Conservation (phyloP, 2,797 vertebrate genomes). For the Bufotes viridis region DNA sequence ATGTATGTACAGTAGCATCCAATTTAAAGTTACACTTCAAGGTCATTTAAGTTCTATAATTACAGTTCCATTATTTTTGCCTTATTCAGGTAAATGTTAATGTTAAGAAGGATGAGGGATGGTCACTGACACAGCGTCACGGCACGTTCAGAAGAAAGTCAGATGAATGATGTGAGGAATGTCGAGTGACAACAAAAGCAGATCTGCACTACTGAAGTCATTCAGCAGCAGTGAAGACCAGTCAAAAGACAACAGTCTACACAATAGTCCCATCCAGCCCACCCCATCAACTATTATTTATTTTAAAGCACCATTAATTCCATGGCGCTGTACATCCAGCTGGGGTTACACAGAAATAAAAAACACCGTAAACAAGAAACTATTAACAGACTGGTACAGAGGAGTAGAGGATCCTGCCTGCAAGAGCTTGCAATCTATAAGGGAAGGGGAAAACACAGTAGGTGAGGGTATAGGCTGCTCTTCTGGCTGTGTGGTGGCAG, state of each 20-base stretch:
- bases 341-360: no score
- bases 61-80: neutral
- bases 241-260: constrained; percentile 42
- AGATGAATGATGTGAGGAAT: neutral
- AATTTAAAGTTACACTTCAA: neutral
- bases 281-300: neutral
- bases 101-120: constrained; percentile 17
- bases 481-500: no score
- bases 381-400: no score
- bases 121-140: neutral
- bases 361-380: no score
- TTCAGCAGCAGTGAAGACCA: neutral
- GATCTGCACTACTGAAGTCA: neutral
- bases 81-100: constrained; percentile 6
- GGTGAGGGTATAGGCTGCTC: no score
- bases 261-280: neutral
- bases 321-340: no score
- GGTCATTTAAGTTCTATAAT: neutral
- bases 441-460: no score
- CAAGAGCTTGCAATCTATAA: no score
- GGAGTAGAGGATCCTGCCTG: no score
- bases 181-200: neutral
- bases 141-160: neutral
- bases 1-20: neutral
- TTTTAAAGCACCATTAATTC: no score